Conservation (phyloP, 2,113 vertebrate species). For the Cyphomyrus plagiostoma region DNA sequence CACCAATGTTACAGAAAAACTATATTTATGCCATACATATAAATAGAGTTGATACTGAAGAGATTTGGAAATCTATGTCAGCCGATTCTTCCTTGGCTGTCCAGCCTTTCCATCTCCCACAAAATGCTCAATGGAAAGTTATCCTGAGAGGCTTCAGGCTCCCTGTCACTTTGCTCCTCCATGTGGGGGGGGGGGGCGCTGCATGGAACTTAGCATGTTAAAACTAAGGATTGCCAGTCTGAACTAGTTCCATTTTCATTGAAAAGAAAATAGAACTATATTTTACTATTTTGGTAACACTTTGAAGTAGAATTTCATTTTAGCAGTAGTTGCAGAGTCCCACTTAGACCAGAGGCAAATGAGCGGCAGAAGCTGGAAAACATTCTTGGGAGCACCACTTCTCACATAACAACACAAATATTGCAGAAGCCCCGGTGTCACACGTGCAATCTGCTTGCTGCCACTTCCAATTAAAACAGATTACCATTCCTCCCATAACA, state of each 20-base stretch:
- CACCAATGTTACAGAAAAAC: neutral
- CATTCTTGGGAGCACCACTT: neutral
- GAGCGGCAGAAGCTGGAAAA: neutral
- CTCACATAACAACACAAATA: neutral
- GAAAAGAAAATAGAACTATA: neutral
- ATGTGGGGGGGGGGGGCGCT: neutral
- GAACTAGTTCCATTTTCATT: neutral
- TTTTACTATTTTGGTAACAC: neutral
- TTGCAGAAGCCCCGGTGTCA: neutral
- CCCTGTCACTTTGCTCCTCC: neutral
- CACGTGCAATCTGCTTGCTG: neutral
- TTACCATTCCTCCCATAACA: conserved; percentile 13
- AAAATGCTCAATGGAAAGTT: neutral
- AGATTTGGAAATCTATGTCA: neutral
- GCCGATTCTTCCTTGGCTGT: neutral
- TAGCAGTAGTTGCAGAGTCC: neutral
- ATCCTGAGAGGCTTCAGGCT: neutral
- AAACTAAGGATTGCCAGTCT: neutral
- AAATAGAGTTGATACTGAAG: neutral
- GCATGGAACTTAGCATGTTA: neutral
- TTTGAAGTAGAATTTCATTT: neutral
- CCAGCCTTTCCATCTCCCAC: neutral
- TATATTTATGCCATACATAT: neutral
- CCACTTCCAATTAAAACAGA: conserved; percentile 15
- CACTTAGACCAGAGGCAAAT: neutral